Evolutionary conservation across 2,888 invertebrate genomes (phyloP), one percentile per base, ranked within the genome.

Genomic region (Malacosoma neustria): DNA sequence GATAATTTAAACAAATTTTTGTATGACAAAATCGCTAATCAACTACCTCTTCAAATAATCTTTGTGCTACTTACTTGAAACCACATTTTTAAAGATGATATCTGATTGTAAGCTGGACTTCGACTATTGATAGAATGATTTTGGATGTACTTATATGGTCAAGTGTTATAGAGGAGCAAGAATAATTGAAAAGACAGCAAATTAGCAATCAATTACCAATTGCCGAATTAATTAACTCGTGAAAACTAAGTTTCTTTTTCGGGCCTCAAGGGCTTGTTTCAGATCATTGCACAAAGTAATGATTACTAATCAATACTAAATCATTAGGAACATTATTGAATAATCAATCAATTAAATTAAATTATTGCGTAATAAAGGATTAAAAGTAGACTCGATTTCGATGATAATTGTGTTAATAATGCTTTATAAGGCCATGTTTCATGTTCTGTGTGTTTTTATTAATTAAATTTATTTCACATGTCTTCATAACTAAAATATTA

Each of bases 221-320:
- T 51, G 41, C 43, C 36, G 46, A 49, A 43, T 12, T 35, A 38
- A 40, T 35, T 46, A 61, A 61, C 59, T 54, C 45, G 59, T 45
- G 66, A 68, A 70, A 69, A 51, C 45, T 39, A 38, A 50, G 61
- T 57, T 67, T 64, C 61, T 53, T 61, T 55, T 55, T 45, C 43
- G 11, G 32, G 30, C 39, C 42, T 44, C 57, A 68, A 69, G 68
- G 69, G 51, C 54, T 46, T 51, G 52, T 47, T 39, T 54, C 54
- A 60, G 54, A 30, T 44, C 48, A 57, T 48, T 69, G 50, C 43
- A 41, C 56, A 33, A 12, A 31, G 41, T 63, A 51, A 67, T 60
- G 51, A 37, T 40, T 46, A 52, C 36, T 39, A 44, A 57, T 56
- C 48, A 46, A 40, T 48, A 45, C 36, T 32, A 40, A 39, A 34